A percentile compares a stretch with the other conserved stretches of the same genome.
Conservation (phyloP, 2,797 vertebrate genomes). For the Coracias cyanogaster region DNA sequence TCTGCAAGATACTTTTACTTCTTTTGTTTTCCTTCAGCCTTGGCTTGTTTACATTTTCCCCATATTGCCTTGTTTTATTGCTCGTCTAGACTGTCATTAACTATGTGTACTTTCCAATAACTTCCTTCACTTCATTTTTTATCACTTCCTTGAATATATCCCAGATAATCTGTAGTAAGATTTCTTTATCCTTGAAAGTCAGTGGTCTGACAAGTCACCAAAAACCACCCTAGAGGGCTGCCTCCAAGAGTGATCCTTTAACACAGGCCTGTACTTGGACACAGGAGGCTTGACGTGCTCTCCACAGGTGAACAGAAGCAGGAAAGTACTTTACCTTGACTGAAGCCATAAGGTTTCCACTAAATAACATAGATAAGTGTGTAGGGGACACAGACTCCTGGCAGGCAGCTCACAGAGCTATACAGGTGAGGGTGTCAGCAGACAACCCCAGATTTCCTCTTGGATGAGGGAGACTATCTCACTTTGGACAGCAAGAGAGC, state of each 20-base stretch:
- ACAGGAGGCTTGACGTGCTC: not conserved
- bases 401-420: not conserved
- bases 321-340: not conserved
- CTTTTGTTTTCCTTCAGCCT: constrained; percentile 21
- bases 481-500: not conserved
- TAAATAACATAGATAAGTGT: not conserved
- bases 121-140: constrained; percentile 54
- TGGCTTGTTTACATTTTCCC: constrained; percentile 44
- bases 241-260: not conserved
- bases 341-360: not conserved
- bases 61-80: constrained; percentile 23
- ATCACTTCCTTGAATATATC: constrained; percentile 57
- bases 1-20: constrained; percentile 19
- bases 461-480: not conserved
- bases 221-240: not conserved
- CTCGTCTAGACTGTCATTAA: constrained; percentile 8
- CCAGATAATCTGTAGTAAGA: not conserved
- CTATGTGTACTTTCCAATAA: constrained; percentile 24
- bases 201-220: not conserved
- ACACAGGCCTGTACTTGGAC: not conserved
- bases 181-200: constrained; percentile 2
- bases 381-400: not conserved
- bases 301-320: not conserved
- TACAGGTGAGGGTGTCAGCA: not conserved
- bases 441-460: not conserved